Evolutionary conservation across 2,888 invertebrate species (phyloP).

Genomic region (Pyrochroa serraticornis): DNA sequence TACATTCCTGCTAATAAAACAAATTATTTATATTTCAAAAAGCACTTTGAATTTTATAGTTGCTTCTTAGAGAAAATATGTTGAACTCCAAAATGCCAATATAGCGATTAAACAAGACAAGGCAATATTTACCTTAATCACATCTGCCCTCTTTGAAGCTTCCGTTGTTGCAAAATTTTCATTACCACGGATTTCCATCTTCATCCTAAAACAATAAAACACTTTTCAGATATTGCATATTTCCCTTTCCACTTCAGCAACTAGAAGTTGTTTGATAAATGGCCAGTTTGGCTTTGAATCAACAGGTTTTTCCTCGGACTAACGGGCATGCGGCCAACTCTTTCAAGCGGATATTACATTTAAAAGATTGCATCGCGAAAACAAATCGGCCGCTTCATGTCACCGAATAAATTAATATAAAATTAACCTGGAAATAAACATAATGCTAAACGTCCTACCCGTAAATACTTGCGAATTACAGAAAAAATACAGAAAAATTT

Average conservation of each 20-base stretch:
- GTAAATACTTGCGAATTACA: no score
- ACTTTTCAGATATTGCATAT: not conserved
- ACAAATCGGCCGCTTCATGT: not conserved
- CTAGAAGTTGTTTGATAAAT: not conserved
- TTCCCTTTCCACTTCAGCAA: not conserved
- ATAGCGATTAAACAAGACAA: not conserved
- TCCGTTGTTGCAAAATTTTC: constrained; percentile 6
- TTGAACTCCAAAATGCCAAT: no score
- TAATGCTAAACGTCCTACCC: no score
- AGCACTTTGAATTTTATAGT: no score
- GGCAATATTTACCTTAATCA: constrained; percentile 17
- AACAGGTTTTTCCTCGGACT: constrained; percentile 9
- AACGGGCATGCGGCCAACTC: not conserved
- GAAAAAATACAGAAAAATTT: no score
- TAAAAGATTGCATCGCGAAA: constrained; percentile 2
- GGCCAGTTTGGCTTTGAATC: constrained; percentile 6
- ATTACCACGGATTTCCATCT: constrained; percentile 9
- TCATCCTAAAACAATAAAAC: constrained; percentile 19
- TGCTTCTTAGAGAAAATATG: no score
- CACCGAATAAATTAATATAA: not conserved
- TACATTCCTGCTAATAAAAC: no score
- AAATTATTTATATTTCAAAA: no score
- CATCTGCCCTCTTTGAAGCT: constrained; percentile 13
- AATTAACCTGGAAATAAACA: not conserved
- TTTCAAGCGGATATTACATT: constrained; percentile 7